These are phyloP conservation scores for Megaceryle maxima DNA, from an alignment of 2,113 vertebrate species.

Conservation along the genomic window DNA sequence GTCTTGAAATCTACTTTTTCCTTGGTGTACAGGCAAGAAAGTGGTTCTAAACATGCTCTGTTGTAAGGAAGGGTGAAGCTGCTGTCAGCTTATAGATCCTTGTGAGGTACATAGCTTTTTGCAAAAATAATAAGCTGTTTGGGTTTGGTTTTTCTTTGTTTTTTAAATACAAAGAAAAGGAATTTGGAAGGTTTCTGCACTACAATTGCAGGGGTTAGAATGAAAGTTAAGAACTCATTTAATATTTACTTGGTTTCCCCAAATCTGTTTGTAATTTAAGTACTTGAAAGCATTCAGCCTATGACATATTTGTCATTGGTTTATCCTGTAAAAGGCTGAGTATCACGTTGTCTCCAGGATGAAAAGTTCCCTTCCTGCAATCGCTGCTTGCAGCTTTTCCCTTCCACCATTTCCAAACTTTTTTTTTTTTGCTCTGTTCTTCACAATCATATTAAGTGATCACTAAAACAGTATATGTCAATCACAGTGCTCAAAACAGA, in stretches of 20 bases:
- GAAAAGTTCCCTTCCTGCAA: background rate
- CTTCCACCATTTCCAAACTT: background rate
- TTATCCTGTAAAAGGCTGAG: background rate
- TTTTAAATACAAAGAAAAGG: background rate
- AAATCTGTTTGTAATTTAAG: background rate
- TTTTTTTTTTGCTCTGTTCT: background rate
- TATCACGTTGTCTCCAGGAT: background rate
- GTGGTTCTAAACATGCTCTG: background rate
- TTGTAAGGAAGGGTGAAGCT: background rate
- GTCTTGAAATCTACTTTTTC: background rate
- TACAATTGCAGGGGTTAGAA: background rate
- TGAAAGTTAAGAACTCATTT: background rate
- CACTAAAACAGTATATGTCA: background rate
- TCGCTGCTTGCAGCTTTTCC: background rate
- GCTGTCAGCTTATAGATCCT: background rate
- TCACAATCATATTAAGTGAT: background rate
- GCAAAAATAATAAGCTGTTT: background rate
- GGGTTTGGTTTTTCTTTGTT: background rate
- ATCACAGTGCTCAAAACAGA: background rate
- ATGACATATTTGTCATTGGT: background rate
- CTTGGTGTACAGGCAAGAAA: background rate
- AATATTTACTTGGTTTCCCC: background rate
- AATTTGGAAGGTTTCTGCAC: background rate
- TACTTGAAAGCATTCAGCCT: background rate
- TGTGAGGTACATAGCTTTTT: background rate